Evolutionary conservation across 2,888 invertebrate species (phyloP).

Genomic region (Scaptomyza cyrtandrae): DNA sequence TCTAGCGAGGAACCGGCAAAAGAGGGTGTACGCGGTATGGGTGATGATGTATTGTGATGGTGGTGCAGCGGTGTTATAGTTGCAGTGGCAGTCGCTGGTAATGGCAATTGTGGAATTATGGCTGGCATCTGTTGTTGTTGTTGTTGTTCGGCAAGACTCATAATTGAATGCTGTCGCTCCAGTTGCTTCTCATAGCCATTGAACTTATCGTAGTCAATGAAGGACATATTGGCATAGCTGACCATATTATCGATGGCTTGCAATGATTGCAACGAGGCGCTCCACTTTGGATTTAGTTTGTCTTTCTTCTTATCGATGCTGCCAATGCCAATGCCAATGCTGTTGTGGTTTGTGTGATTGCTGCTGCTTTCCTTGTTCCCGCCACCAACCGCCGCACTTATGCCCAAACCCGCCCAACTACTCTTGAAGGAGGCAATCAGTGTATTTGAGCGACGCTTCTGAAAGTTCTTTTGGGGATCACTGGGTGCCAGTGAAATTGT

Average conservation of each 20-base stretch:
- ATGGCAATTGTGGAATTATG: conserved; percentile 34
- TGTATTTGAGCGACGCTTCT: conserved; percentile 81
- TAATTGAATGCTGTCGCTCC: conserved; percentile 80
- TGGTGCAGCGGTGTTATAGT: conserved; percentile 12
- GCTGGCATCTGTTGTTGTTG: conserved; percentile 13
- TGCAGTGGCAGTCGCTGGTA: conserved; percentile 30
- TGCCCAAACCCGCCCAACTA: conserved; percentile 66
- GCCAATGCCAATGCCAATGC: conserved; percentile 2
- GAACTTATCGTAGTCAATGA: conserved; percentile 86
- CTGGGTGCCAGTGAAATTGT: conserved; percentile 56
- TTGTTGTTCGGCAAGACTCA: conserved; percentile 74
- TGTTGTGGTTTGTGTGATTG: conserved; percentile 27
- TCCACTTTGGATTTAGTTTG: conserved; percentile 85
- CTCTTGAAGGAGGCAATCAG: conserved; percentile 81
- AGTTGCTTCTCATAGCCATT: conserved; percentile 85
- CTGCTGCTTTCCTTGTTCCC: conserved; percentile 34
- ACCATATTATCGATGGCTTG: conserved; percentile 86
- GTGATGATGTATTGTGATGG: neutral
- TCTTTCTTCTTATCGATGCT: conserved; percentile 79
- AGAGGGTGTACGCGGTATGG: conserved; percentile 29
- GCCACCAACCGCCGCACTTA: conserved; percentile 3
- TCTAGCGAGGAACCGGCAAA: conserved; percentile 35
- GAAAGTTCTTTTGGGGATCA: conserved; percentile 80
- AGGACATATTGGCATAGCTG: conserved; percentile 86
- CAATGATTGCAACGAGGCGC: conserved; percentile 85